Conservation (phyloP, 2,888 invertebrate species). For the Caradrina clavipalpis region DNA sequence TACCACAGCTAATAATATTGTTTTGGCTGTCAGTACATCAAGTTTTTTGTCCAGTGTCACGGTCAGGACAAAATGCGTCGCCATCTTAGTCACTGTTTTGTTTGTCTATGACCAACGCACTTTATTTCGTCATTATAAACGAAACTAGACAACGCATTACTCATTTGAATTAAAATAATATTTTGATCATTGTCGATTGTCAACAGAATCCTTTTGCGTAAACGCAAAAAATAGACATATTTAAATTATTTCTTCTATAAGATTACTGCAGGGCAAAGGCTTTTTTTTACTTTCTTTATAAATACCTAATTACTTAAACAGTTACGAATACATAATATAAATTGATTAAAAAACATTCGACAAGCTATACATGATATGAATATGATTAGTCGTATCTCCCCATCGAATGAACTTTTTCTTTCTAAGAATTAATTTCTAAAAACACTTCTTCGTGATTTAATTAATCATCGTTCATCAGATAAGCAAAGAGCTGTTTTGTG, state of each 20-base stretch:
- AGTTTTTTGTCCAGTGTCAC: conserved; percentile 19
- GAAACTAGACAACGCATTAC: neutral
- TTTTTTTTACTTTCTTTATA: no score
- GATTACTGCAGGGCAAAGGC: no score
- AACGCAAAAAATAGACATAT: neutral
- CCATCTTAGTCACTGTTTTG: conserved; percentile 35
- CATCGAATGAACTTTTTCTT: conserved; percentile 25
- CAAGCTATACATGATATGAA: conserved; percentile 10
- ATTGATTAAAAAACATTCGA: neutral
- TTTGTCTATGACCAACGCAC: conserved; percentile 18
- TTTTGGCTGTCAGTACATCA: conserved; percentile 6
- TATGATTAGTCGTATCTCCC: conserved; percentile 13
- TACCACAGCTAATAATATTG: neutral
- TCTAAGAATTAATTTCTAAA: conserved; percentile 27
- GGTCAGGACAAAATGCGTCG: conserved; percentile 1
- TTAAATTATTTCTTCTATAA: no score
- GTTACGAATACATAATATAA: neutral
- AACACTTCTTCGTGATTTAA: conserved; percentile 58
- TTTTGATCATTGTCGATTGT: neutral
- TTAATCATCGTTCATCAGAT: conserved; percentile 48
- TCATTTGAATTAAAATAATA: conserved; percentile 2
- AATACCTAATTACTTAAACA: neutral
- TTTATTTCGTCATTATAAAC: conserved; percentile 2
- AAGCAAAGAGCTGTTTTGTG: conserved; percentile 26
- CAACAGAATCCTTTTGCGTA: neutral